phyloP scores from a whole-genome alignment of 1,140 invertebrate genomes.

The Acromyrmex echinatior region DNA sequence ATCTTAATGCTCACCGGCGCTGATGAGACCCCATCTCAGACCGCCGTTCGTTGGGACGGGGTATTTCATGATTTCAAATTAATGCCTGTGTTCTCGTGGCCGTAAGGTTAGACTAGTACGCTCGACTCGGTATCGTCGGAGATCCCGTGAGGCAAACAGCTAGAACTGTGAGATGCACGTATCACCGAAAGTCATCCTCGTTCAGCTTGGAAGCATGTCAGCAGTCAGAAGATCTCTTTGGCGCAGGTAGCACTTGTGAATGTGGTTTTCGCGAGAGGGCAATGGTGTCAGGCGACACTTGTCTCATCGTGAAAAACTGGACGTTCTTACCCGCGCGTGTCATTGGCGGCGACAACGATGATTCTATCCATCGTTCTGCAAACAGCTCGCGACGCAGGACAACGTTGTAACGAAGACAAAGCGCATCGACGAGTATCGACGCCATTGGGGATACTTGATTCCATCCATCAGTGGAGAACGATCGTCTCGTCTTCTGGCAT shows the following conservation, averaged over 20 bases:
- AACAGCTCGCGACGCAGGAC: not conserved
- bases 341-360: conserved; percentile 70
- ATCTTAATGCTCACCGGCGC: conserved; percentile 55
- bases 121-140: not conserved
- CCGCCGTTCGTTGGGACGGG: not conserved
- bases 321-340: conserved; percentile 66
- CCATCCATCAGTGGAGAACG: conserved; percentile 80
- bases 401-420: conserved; percentile 11
- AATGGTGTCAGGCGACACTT: conserved; percentile 82
- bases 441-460: conserved; percentile 73
- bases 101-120: not conserved
- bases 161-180: conserved; percentile 24
- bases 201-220: conserved; percentile 58
- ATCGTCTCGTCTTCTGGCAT: conserved; percentile 80
- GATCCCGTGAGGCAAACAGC: no score
- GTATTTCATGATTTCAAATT: conserved; percentile 39
- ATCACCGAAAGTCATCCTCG: conserved; percentile 58
- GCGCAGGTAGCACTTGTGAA: conserved; percentile 70
- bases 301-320: conserved; percentile 82
- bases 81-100: conserved; percentile 19
- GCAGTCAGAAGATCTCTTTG: conserved; percentile 39
- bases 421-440: conserved; percentile 58
- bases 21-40: conserved; percentile 10
- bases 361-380: not conserved
- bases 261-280: conserved; percentile 77